A percentile compares a stretch with the other conserved stretches of the same genome.
Conservation (phyloP, 2,797 vertebrate species). For the Eospalax fontanierii region DNA sequence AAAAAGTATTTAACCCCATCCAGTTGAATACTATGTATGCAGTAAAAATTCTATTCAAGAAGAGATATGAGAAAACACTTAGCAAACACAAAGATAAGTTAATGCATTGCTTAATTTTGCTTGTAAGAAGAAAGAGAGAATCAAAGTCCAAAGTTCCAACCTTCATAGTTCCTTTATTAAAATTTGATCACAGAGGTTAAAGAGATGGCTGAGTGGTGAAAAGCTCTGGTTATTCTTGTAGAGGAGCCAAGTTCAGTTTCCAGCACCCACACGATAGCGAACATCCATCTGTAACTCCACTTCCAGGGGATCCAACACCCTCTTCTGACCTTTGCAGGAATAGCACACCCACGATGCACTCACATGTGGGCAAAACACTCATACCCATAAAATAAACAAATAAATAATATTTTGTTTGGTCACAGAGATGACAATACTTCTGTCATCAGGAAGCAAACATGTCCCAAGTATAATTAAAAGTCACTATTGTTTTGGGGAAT, state of each 20-base stretch:
- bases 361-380: no score
- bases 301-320: no score
- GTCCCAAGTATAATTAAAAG: not conserved
- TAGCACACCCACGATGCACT: no score
- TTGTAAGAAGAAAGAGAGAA: not conserved
- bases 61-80: slow-evolving; percentile 21
- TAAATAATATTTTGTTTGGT: not conserved
- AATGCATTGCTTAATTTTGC: slow-evolving; percentile 41
- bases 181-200: not conserved
- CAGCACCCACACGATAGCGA: no score
- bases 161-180: not conserved
- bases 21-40: not conserved
- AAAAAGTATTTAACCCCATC: not conserved
- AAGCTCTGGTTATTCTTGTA: no score
- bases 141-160: not conserved
- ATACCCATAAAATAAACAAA: no score
- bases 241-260: no score
- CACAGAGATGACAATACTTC: not conserved
- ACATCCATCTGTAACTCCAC: no score
- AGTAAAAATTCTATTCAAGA: slow-evolving; percentile 33
- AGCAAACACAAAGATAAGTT: not conserved
- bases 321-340: no score
- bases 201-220: no score
- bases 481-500: not conserved
- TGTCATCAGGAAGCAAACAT: not conserved